phyloP scores from a whole-genome alignment of 2,797 vertebrate species.

The Anabacerthia variegaticeps region DNA sequence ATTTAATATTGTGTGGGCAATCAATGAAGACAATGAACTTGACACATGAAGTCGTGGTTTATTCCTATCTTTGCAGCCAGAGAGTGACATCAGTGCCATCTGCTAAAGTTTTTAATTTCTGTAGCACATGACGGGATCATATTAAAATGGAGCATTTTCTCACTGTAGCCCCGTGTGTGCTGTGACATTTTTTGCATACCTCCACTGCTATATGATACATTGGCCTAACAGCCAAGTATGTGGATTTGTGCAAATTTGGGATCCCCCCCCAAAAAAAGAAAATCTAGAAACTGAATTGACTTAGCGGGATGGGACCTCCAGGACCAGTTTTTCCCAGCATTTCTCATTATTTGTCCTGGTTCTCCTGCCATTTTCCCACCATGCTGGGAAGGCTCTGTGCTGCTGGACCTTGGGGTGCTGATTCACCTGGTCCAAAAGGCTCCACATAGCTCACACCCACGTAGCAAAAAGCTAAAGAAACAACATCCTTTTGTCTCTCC shows the following conservation, averaged over 20 bases:
- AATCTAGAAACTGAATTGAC: neutral
- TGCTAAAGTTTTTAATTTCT: neutral
- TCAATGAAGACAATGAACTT: neutral
- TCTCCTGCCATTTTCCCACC: neutral
- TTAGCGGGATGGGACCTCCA: neutral
- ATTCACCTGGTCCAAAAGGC: neutral
- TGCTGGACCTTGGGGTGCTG: neutral
- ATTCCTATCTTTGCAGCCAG: neutral
- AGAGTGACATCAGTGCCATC: neutral
- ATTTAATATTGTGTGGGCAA: neutral
- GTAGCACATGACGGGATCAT: neutral
- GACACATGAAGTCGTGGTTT: neutral
- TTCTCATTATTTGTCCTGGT: rapidly evolving
- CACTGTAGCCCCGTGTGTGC: neutral
- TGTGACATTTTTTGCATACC: neutral
- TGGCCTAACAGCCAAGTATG: neutral
- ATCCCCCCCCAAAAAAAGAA: neutral
- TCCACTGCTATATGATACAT: rapidly evolving
- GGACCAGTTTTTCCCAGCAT: neutral
- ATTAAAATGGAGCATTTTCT: neutral
- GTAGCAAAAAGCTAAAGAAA: neutral
- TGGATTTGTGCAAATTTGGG: neutral
- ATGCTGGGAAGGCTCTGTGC: neutral
- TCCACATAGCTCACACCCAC: neutral
- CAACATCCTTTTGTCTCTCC: neutral